These are phyloP conservation scores for Mythimna ferrago DNA, from an alignment of 2,888 invertebrate species.

Conservation along the genomic window DNA sequence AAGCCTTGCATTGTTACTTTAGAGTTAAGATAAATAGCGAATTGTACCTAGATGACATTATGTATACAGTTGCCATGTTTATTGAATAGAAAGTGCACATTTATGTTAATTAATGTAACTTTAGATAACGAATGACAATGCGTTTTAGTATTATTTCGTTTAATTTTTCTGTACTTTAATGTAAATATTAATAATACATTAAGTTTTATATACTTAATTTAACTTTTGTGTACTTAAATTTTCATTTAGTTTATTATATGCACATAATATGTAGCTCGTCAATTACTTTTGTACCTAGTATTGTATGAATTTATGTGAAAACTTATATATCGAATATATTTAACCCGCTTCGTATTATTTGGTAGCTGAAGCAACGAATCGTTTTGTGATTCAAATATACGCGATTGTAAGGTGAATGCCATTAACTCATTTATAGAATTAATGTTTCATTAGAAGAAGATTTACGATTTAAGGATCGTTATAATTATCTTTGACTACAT, in stretches of 20 bases:
- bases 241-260: slow-evolving; percentile 52
- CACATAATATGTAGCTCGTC: slow-evolving; percentile 51
- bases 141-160: slow-evolving; percentile 90
- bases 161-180: slow-evolving; percentile 61
- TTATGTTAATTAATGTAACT: slow-evolving; percentile 50
- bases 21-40: slow-evolving; percentile 68
- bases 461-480: slow-evolving; percentile 6
- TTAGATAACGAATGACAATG: slow-evolving; percentile 81
- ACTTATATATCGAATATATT: slow-evolving; percentile 41
- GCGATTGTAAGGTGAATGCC: slow-evolving; percentile 24
- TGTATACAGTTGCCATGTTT: slow-evolving; percentile 83
- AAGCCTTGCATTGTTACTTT: slow-evolving; percentile 80
- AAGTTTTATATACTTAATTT: slow-evolving; percentile 42
- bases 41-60: slow-evolving; percentile 71
- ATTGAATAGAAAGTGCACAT: slow-evolving; percentile 73
- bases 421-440: slow-evolving; percentile 27
- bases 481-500: slow-evolving; percentile 21
- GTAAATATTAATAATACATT: slow-evolving; percentile 64
- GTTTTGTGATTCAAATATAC: slow-evolving; percentile 66
- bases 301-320: slow-evolving; percentile 43
- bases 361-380: slow-evolving; percentile 65
- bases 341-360: slow-evolving; percentile 37
- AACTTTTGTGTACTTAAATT: slow-evolving; percentile 49
- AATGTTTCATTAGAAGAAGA: slow-evolving; percentile 30
- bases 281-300: slow-evolving; percentile 64